phyloP scores from a whole-genome alignment of 2,797 vertebrate genomes.

The Morus bassanus region DNA sequence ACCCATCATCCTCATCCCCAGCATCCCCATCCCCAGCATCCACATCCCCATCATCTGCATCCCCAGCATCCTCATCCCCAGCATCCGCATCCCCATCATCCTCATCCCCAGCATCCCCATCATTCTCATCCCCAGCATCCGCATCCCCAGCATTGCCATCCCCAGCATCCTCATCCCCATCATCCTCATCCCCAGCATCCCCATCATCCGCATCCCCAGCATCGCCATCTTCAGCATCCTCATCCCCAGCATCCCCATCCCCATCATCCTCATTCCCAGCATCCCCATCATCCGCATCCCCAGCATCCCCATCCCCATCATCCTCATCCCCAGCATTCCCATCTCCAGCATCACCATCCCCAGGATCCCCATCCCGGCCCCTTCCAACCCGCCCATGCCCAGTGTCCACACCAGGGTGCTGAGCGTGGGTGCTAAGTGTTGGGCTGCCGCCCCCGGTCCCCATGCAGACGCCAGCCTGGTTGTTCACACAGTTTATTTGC shows the following conservation, averaged over 20 bases:
- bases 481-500: constrained; percentile 75
- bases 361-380: background rate
- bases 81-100: background rate
- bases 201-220: no score
- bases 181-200: background rate
- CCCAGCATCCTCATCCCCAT: background rate
- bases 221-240: background rate
- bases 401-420: background rate
- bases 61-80: background rate
- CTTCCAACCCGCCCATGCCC: background rate
- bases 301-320: background rate
- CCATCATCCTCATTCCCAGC: background rate
- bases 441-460: background rate
- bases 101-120: background rate
- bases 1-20: background rate
- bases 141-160: background rate
- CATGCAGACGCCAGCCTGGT: background rate
- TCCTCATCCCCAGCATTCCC: background rate
- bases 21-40: background rate
- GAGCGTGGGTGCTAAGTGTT: rapidly evolving
- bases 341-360: no score
- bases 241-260: background rate
- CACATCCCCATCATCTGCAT: background rate
- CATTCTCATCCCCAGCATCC: background rate
- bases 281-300: background rate